Conservation (phyloP, 2,888 invertebrate genomes). For the Ectemnius continuus region DNA sequence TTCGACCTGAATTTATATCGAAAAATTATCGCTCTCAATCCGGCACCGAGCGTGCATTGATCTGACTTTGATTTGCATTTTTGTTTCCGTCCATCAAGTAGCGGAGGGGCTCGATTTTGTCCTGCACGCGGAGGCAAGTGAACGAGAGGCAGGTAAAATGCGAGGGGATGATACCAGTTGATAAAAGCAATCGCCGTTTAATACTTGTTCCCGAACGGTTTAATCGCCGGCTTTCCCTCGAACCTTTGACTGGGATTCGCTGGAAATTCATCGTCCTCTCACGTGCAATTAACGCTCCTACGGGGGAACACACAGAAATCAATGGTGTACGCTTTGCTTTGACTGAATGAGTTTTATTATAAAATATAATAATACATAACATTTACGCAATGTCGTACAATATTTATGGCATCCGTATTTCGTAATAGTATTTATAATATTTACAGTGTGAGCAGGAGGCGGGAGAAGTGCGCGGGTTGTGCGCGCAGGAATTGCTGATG, state of each 20-base stretch:
- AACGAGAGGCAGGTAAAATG: constrained; percentile 29
- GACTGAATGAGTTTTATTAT: constrained; percentile 64
- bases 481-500: no score
- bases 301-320: neutral
- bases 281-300: neutral
- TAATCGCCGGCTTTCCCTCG: no score
- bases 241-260: no score
- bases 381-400: constrained; percentile 65
- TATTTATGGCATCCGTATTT: constrained; percentile 63
- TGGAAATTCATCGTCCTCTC: no score
- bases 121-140: no score
- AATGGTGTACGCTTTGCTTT: constrained; percentile 22
- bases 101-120: constrained; percentile 70
- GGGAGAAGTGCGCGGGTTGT: neutral
- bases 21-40: constrained; percentile 31
- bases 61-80: no score
- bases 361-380: constrained; percentile 71
- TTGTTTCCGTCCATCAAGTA: constrained; percentile 65
- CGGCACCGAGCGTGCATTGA: neutral
- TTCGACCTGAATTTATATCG: no score
- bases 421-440: constrained; percentile 55
- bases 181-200: no score
- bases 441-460: constrained; percentile 43
- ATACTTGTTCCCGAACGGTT: no score
- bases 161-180: no score